A percentile compares a stretch with the other conserved stretches of the same genome.
Evolutionary conservation across 2,797 vertebrate species (phyloP).

Genomic region (Lacerta viridis): DNA sequence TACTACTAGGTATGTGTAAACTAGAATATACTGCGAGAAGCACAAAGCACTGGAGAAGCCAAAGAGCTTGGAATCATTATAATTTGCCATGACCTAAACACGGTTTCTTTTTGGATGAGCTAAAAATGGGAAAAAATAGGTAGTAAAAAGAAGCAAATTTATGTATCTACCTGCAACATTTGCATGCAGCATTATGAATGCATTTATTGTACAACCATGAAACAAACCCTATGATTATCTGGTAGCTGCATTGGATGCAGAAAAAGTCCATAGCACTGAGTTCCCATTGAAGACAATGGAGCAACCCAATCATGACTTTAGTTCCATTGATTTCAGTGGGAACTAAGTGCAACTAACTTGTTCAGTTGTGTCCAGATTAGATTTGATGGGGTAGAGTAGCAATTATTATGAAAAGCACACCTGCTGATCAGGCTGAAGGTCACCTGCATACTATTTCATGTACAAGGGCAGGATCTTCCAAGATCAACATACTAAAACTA

Average conservation of each 20-base stretch:
- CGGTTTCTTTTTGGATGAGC: background rate
- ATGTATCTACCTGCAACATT: background rate
- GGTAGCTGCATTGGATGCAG: background rate
- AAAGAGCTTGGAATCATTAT: background rate
- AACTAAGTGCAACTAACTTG: background rate
- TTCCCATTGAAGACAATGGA: background rate
- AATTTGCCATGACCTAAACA: background rate
- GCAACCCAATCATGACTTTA: background rate
- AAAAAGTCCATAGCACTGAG: background rate
- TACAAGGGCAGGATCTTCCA: too few species aligned
- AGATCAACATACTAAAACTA: too few species aligned
- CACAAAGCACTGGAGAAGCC: background rate
- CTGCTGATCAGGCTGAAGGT: background rate
- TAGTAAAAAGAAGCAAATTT: background rate
- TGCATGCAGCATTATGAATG: background rate
- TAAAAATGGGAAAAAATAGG: background rate
- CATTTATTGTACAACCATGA: background rate
- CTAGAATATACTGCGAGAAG: background rate
- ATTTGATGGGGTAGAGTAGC: background rate
- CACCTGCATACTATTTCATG: background rate
- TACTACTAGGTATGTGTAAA: background rate
- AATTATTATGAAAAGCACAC: background rate
- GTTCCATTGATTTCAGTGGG: background rate
- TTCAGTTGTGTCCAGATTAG: background rate
- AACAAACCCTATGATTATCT: background rate